These are phyloP conservation scores for Ferrisia virgata DNA, from an alignment of 2,888 invertebrate genomes.

Conservation along the genomic window DNA sequence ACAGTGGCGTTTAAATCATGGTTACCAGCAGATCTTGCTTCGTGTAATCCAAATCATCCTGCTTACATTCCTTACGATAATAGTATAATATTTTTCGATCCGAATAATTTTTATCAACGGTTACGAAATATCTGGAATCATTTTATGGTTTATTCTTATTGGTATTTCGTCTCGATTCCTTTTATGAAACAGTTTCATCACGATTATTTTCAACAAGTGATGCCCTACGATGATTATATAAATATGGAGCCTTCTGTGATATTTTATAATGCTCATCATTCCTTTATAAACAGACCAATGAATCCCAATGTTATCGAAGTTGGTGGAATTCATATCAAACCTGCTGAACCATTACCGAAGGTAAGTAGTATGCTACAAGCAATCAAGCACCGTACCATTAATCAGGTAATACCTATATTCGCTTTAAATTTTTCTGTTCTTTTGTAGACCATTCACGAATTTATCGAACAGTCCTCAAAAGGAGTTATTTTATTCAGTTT, in stretches of 20 bases:
- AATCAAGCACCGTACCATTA: too few species aligned
- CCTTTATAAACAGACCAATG: not conserved
- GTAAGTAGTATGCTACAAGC: too few species aligned
- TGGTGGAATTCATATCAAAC: not conserved
- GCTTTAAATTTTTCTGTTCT: not conserved
- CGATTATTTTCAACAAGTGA: not conserved
- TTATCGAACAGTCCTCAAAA: not conserved
- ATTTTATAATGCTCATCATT: not conserved
- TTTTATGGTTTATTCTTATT: not conserved
- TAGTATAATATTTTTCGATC: not conserved
- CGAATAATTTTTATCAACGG: not conserved
- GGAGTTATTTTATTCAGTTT: conserved; percentile 17
- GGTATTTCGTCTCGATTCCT: not conserved
- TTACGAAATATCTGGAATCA: not conserved
- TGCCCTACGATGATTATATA: not conserved
- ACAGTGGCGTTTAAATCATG: not conserved
- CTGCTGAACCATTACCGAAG: not conserved
- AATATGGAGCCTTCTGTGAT: not conserved
- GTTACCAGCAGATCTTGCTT: not conserved
- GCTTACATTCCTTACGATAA: not conserved
- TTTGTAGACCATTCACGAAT: not conserved
- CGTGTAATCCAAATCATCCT: not conserved
- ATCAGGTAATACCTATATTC: too few species aligned
- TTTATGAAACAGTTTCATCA: not conserved
- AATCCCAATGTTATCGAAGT: not conserved